A percentile compares a stretch with the other conserved stretches of the same genome.
phyloP scores from a whole-genome alignment of 1,140 invertebrate species.

The Megalopta genalis region DNA sequence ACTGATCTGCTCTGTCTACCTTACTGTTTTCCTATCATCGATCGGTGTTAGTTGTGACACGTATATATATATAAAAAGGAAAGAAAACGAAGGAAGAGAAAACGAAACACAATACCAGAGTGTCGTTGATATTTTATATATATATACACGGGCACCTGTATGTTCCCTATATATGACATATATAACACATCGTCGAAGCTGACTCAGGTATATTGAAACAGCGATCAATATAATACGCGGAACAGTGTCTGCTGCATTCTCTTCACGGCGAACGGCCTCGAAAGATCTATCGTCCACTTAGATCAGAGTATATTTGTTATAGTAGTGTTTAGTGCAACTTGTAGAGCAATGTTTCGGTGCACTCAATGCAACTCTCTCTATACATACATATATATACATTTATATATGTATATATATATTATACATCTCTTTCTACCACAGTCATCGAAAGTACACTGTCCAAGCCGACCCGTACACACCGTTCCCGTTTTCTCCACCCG shows the following conservation, averaged over 20 bases:
- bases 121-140: constrained; percentile 13
- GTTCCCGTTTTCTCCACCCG: constrained; percentile 20
- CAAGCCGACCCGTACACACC: constrained; percentile 15
- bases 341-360: constrained; percentile 63
- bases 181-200: constrained; percentile 28
- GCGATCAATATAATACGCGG: constrained; percentile 54
- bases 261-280: constrained; percentile 18
- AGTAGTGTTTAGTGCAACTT: constrained; percentile 66
- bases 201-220: constrained; percentile 32
- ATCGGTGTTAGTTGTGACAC: constrained; percentile 70
- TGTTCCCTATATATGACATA: constrained; percentile 32
- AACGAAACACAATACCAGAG: neutral
- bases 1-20: constrained; percentile 74
- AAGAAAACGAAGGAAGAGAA: neutral
- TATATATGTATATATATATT: too few species aligned
- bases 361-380: constrained; percentile 56
- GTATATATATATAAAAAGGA: constrained; percentile 23
- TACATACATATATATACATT: too few species aligned
- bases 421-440: constrained; percentile 20
- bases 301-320: constrained; percentile 58
- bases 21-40: constrained; percentile 73
- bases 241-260: constrained; percentile 58
- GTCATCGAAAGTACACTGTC: constrained; percentile 36
- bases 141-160: constrained; percentile 40
- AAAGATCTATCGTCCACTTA: constrained; percentile 54